Percentiles rank a stretch among this genome's conserved stretches.
phyloP scores from a whole-genome alignment of 2,888 invertebrate species.

The Synergus laeviventris region DNA sequence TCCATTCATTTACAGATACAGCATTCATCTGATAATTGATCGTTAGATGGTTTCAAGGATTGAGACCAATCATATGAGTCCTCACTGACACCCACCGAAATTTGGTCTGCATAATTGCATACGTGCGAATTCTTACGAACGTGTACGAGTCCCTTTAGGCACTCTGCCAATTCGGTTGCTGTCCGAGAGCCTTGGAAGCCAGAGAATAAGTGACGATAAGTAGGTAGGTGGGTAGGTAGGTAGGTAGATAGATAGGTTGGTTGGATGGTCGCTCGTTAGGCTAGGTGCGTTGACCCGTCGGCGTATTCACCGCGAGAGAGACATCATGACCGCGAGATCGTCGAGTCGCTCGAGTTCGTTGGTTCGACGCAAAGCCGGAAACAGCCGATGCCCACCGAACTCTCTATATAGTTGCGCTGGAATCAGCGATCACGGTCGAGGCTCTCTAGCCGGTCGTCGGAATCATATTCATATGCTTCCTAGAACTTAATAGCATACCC shows the following conservation, averaged over 20 bases:
- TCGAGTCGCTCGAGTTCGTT: slow-evolving; percentile 53
- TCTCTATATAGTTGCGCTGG: slow-evolving; percentile 42
- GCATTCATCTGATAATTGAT: no score
- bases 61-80: neutral
- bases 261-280: slow-evolving; percentile 67
- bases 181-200: slow-evolving; percentile 60
- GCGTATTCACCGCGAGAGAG: slow-evolving; percentile 62
- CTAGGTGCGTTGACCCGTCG: slow-evolving; percentile 74
- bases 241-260: slow-evolving; percentile 67
- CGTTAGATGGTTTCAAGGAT: no score
- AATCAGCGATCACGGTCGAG: slow-evolving; percentile 45
- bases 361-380: slow-evolving; percentile 52
- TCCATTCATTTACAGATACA: no score
- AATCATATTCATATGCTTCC: slow-evolving; percentile 26
- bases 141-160: slow-evolving; percentile 43
- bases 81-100: neutral
- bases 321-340: slow-evolving; percentile 60
- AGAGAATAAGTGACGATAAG: slow-evolving; percentile 73
- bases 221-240: slow-evolving; percentile 75
- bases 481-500: slow-evolving; percentile 23
- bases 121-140: slow-evolving; percentile 40
- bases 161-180: slow-evolving; percentile 56
- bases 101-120: neutral
- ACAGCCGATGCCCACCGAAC: slow-evolving; percentile 57
- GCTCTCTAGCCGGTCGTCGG: slow-evolving; percentile 17